These are phyloP conservation scores for Neoitamus cyanurus DNA, from an alignment of 2,888 invertebrate genomes.

Conservation along the genomic window DNA sequence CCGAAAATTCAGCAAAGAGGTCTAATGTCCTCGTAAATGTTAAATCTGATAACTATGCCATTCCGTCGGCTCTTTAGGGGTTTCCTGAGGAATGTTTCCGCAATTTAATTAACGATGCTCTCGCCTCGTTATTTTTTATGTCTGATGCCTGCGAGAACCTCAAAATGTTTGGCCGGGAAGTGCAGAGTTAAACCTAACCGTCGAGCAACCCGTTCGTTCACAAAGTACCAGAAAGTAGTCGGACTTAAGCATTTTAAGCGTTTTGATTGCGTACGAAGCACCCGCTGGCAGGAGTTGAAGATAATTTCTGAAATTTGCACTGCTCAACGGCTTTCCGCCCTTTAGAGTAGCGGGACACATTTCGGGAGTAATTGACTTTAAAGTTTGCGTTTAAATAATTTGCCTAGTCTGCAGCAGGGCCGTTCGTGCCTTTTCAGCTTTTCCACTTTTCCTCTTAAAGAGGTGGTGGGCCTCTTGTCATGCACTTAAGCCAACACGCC, in stretches of 20 bases:
- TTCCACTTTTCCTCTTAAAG: not conserved
- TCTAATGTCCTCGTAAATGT: constrained; percentile 42
- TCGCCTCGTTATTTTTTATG: constrained; percentile 24
- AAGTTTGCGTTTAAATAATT: not conserved
- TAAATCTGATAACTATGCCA: constrained; percentile 36
- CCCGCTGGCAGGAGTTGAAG: not conserved
- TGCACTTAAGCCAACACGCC: not conserved
- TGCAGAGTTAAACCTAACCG: not conserved
- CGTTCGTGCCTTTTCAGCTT: not conserved
- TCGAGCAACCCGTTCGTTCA: not conserved
- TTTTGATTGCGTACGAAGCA: not conserved
- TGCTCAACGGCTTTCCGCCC: not conserved
- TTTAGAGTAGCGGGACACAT: not conserved
- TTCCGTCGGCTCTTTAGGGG: constrained; percentile 4
- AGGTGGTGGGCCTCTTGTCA: not conserved
- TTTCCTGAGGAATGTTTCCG: constrained; percentile 26
- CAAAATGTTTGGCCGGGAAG: not conserved
- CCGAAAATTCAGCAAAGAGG: constrained; percentile 31
- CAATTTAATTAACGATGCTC: constrained; percentile 35
- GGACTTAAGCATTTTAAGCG: not conserved
- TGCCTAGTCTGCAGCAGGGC: not conserved
- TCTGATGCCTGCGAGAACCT: not conserved
- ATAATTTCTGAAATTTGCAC: not conserved
- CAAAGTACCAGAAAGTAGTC: not conserved
- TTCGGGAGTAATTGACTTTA: not conserved